Conservation (phyloP, 2,113 vertebrate genomes). For the Ptyas mucosa region DNA sequence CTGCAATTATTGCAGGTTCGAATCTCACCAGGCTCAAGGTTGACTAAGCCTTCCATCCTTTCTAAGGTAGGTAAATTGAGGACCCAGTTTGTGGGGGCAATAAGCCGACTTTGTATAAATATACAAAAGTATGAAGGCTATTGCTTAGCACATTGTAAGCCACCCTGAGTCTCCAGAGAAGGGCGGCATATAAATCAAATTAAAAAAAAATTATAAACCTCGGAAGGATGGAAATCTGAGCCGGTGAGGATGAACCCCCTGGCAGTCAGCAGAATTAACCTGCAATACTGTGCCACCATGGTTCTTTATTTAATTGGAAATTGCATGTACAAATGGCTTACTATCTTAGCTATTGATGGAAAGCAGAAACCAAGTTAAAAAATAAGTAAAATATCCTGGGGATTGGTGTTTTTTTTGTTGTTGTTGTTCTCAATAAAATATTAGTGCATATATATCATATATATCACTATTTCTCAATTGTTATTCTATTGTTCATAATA, state of each 20-base stretch:
- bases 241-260: neutral
- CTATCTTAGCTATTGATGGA: neutral
- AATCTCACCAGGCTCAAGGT: too few species aligned
- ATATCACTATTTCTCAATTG: neutral
- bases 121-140: too few species aligned
- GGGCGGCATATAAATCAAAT: too few species aligned
- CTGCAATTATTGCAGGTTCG: too few species aligned
- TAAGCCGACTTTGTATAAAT: too few species aligned
- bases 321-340: constrained; percentile 11
- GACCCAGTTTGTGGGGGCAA: too few species aligned
- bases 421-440: neutral
- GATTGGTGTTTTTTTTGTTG: neutral
- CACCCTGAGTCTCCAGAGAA: too few species aligned
- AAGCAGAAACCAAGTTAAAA: neutral
- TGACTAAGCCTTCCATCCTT: too few species aligned
- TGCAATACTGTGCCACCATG: neutral
- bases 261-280: neutral
- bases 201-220: too few species aligned
- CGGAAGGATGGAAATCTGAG: neutral
- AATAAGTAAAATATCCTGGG: neutral
- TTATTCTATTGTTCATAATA: neutral
- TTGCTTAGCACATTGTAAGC: too few species aligned
- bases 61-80: too few species aligned
- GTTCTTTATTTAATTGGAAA: neutral
- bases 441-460: neutral